Evolutionary conservation across 2,888 invertebrate species (phyloP), one percentile per base, ranked within the genome.

Genomic region (Hemithea aestivaria): DNA sequence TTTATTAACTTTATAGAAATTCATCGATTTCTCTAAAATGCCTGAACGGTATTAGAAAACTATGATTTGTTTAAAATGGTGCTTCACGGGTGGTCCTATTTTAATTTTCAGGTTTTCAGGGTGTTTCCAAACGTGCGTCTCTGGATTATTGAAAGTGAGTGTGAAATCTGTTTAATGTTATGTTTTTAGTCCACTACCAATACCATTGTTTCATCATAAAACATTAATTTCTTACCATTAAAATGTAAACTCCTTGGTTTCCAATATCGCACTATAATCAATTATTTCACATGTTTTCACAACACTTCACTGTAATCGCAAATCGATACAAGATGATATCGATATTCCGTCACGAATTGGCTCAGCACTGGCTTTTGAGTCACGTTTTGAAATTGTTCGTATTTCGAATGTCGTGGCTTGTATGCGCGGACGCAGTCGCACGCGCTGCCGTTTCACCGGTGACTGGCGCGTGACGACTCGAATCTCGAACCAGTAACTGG

Each of bases 211-310:
- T 10, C 39, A 30, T 25, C 53, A 67, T 59, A 61, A 54, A 63
- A 56, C 57, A 58, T 64, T 61, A 62, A 49, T 60, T 66, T 55
- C 76, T 77, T 64, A 82, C 83, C 76, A 66, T 75, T 72, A 71
- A 76, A 75, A 76, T 64, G 57, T 61, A 64, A 73, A 69, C 62
- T 54, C 66, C 59, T 65, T 58, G 48, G 61, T 37, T 62, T 63
- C 42, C 51, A 60, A 53, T 65, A 65, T 65, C 51, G 60, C 68
- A 73, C 33, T 38, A 45, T 54, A 36, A 35, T 32, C 47, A 55
- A 44, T 35, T 26, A 45, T 45, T 48, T 76, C 78, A 78, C 78
- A 75, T 77, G 59, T 69, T 66, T 56, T 54, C 75, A 75, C 72
- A 62, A 55, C 69, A 74, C 73, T 50, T 63, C 61, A 68, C 62